Conservation (phyloP, 2,797 vertebrate genomes). For the Mallotus villosus region DNA sequence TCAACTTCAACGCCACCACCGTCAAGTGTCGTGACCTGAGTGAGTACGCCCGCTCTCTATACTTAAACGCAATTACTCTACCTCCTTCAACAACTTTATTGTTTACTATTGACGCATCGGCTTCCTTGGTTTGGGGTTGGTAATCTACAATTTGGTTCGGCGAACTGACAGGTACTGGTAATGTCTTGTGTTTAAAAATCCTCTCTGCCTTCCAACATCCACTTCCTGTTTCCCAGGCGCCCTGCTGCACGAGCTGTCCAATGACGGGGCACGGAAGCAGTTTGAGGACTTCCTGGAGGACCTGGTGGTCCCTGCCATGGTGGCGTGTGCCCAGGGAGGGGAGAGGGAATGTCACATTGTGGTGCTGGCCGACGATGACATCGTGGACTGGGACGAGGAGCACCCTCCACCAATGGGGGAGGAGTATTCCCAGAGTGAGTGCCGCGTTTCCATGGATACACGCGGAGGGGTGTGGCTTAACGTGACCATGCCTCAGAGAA, state of each 20-base stretch:
- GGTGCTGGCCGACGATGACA: constrained; percentile 78
- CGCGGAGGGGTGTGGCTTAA: too few relatives aligned
- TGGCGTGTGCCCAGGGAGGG: constrained; percentile 77
- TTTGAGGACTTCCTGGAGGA: constrained; percentile 80
- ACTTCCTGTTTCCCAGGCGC: constrained; percentile 63
- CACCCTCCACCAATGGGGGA: constrained; percentile 83
- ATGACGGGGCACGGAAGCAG: constrained; percentile 80
- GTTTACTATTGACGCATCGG: too few relatives aligned
- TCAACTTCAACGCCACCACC: constrained; percentile 82
- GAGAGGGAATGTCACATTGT: constrained; percentile 82
- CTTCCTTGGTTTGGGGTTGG: too few relatives aligned
- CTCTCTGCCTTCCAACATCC: background rate
- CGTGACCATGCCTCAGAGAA: background rate
- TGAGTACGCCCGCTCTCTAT: constrained; percentile 58
- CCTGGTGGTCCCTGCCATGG: constrained; percentile 81
- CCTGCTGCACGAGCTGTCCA: constrained; percentile 80
- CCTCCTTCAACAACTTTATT: too few relatives aligned
- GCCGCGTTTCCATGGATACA: background rate
- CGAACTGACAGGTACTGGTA: background rate
- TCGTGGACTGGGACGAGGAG: constrained; percentile 82
- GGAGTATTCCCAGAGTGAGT: constrained; percentile 82
- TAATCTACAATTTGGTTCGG: too few relatives aligned
- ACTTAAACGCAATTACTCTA: background rate
- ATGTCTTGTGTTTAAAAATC: background rate
- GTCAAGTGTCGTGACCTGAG: constrained; percentile 82